These are phyloP conservation scores for Luidia sarsii DNA, from an alignment of 53 echinoderm and acorn worm species.

Conservation along the genomic window DNA sequence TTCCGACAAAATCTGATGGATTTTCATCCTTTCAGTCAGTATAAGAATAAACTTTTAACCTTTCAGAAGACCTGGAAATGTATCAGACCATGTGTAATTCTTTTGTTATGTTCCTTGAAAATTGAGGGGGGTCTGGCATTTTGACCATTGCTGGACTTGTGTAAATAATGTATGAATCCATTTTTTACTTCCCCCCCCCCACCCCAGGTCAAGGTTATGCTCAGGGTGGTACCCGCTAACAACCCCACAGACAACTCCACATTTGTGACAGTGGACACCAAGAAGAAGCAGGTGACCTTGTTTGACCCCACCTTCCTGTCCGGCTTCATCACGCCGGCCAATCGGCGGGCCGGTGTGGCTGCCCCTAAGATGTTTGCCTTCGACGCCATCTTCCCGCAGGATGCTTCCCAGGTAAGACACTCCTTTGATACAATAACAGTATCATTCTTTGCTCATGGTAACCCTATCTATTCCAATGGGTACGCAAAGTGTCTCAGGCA, in stretches of 20 bases:
- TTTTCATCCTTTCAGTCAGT: no score
- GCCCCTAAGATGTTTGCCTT: conserved; percentile 99
- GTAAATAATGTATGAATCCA: no score
- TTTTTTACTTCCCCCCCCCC: not conserved
- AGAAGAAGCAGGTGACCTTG: conserved; percentile 98
- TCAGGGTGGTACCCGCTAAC: conserved; percentile 82
- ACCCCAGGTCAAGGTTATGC: conserved; percentile 94
- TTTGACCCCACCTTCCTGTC: conserved; percentile 97
- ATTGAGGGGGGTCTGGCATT: no score
- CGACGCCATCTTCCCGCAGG: conserved; percentile 91
- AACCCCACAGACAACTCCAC: conserved; percentile 86
- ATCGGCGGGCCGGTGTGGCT: conserved; percentile 86
- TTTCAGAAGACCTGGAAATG: no score
- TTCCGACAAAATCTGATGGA: no score
- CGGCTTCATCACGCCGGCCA: conserved; percentile 86
- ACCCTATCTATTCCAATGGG: no score
- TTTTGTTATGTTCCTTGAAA: no score
- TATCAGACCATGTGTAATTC: no score
- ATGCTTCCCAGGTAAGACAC: conserved; percentile 91
- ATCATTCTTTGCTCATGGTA: no score
- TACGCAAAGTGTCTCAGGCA: no score
- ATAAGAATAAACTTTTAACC: no score
- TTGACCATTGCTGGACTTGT: not conserved
- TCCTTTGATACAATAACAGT: not conserved
- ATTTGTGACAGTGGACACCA: conserved; percentile 91